Conservation (phyloP, 2,888 invertebrate species). For the Troides oblongomaculatus region DNA sequence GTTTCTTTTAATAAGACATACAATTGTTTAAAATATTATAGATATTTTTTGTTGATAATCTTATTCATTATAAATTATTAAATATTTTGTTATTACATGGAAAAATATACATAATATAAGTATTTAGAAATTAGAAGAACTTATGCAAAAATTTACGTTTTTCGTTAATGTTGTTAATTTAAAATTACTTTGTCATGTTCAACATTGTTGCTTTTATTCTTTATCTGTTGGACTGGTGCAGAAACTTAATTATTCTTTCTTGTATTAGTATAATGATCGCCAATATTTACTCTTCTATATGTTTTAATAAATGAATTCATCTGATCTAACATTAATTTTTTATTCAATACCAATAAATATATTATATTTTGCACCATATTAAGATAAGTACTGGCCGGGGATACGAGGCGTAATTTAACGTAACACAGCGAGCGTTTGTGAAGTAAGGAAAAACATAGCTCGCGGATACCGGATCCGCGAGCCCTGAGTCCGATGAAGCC, state of each 20-base stretch:
- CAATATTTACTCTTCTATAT: background rate
- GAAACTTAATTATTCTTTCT: background rate
- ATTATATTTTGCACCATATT: background rate
- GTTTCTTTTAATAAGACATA: background rate
- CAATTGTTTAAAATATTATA: background rate
- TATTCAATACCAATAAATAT: background rate
- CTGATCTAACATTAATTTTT: background rate
- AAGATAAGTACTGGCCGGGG: too few relatives aligned
- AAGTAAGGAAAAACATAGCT: too few relatives aligned
- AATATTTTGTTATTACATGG: background rate
- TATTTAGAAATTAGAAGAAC: too few relatives aligned
- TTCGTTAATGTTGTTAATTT: background rate
- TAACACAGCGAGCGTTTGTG: too few relatives aligned
- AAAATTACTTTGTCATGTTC: background rate
- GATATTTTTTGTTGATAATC: background rate
- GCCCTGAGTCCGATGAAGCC: too few relatives aligned
- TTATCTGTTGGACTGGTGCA: background rate
- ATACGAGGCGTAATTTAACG: too few relatives aligned
- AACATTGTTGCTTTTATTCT: background rate
- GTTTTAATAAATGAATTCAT: background rate
- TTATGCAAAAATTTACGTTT: background rate
- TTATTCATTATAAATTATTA: background rate
- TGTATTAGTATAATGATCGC: background rate
- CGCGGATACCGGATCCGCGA: too few relatives aligned
- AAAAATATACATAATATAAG: background rate